A percentile compares a stretch with the other conserved stretches of the same genome.
These are phyloP conservation scores for Lithophane leautieri DNA, from an alignment of 2,888 invertebrate genomes.

Conservation along the genomic window DNA sequence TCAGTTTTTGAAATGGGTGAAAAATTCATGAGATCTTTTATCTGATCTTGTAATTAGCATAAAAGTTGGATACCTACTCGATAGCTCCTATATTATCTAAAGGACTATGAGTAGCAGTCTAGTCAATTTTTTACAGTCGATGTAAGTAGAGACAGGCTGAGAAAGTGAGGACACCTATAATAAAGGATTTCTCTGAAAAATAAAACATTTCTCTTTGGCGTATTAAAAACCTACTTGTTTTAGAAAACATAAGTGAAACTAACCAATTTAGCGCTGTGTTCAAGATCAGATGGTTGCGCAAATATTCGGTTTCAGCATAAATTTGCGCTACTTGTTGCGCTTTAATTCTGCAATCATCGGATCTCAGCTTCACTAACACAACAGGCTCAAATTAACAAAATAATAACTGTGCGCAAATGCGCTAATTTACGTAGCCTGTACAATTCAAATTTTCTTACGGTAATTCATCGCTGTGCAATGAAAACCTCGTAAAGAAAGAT, in stretches of 20 bases:
- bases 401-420: too few species aligned
- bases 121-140: background rate
- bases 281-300: slow-evolving; percentile 33
- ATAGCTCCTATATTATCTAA: background rate
- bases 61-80: background rate
- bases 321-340: background rate
- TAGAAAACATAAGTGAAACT: slow-evolving; percentile 5
- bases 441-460: background rate
- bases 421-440: background rate
- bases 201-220: background rate
- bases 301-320: background rate
- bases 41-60: background rate
- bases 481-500: too few species aligned
- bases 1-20: background rate
- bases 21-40: background rate
- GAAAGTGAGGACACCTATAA: background rate
- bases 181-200: background rate
- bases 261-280: slow-evolving; percentile 38
- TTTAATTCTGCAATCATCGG: slow-evolving; percentile 24
- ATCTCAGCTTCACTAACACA: slow-evolving; percentile 53
- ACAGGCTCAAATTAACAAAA: background rate
- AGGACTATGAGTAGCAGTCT: background rate
- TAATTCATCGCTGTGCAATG: too few species aligned
- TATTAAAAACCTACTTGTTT: background rate
- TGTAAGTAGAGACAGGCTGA: background rate